These are phyloP conservation scores for Phacellophora camtschatica DNA, from an alignment of 30 jellyfish, hydroid and myxozoan genomes.

Conservation along the genomic window DNA sequence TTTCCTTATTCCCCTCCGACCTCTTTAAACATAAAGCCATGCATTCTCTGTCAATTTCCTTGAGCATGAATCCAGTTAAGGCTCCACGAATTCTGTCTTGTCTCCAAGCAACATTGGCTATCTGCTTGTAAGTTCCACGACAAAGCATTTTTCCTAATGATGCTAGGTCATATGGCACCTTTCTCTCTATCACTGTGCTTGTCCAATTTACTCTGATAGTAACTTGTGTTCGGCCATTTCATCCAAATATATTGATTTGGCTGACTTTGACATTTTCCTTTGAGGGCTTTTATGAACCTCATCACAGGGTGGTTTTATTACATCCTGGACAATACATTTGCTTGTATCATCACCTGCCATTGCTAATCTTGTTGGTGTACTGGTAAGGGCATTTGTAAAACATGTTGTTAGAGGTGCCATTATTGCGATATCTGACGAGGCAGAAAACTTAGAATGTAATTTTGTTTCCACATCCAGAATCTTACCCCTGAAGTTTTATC, in stretches of 20 bases:
- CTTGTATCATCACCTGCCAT: background rate
- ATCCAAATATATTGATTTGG: too few relatives aligned
- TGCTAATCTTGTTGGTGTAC: background rate
- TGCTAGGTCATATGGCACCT: background rate
- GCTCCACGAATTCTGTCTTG: background rate
- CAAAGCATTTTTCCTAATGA: constrained; percentile 8
- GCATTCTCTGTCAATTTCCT: background rate
- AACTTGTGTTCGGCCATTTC: too few relatives aligned
- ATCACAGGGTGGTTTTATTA: background rate
- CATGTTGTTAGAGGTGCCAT: too few relatives aligned
- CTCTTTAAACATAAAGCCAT: too few relatives aligned
- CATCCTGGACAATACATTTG: background rate
- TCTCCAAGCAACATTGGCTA: constrained; percentile 20
- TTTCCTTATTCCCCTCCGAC: background rate
- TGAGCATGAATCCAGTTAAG: background rate
- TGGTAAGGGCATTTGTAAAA: background rate
- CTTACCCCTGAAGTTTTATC: background rate
- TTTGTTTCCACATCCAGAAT: background rate
- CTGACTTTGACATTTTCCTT: too few relatives aligned
- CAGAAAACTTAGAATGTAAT: background rate
- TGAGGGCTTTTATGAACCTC: background rate
- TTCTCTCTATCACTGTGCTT: background rate
- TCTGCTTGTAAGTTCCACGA: constrained; percentile 10
- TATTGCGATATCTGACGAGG: background rate
- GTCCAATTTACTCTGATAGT: background rate